These are phyloP conservation scores for Gavialis gangeticus DNA, from an alignment of 2,113 vertebrate genomes.

Conservation along the genomic window DNA sequence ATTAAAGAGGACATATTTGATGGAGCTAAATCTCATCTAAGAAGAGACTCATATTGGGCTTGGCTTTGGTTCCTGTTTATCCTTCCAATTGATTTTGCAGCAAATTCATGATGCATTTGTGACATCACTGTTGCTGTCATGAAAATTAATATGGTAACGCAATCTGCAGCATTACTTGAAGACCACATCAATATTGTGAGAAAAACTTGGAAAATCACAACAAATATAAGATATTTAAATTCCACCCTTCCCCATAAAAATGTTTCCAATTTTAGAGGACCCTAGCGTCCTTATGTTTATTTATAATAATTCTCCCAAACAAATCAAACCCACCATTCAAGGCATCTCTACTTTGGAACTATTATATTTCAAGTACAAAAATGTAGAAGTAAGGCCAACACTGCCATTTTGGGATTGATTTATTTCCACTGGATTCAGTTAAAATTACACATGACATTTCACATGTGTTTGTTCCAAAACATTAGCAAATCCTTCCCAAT, in stretches of 20 bases:
- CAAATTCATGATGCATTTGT: neutral
- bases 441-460: conserved; percentile 28
- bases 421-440: conserved; percentile 31
- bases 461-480: conserved; percentile 19
- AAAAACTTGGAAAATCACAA: neutral
- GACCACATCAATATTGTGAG: neutral
- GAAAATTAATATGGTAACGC: accelerated
- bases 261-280: neutral
- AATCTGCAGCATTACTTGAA: neutral
- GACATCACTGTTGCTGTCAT: neutral
- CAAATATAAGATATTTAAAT: neutral
- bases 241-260: neutral
- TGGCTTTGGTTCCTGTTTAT: neutral
- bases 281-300: neutral
- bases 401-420: conserved; percentile 41
- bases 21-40: too few species aligned
- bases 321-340: neutral
- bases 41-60: neutral
- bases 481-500: conserved; percentile 38
- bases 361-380: conserved; percentile 42
- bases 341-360: conserved; percentile 1
- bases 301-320: neutral
- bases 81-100: neutral
- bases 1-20: neutral
- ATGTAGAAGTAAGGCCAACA: conserved; percentile 7